Percentiles rank a stretch among this genome's conserved stretches.
Evolutionary conservation across 2,888 invertebrate species (phyloP).

Genomic region (Polymixis flavicincta): DNA sequence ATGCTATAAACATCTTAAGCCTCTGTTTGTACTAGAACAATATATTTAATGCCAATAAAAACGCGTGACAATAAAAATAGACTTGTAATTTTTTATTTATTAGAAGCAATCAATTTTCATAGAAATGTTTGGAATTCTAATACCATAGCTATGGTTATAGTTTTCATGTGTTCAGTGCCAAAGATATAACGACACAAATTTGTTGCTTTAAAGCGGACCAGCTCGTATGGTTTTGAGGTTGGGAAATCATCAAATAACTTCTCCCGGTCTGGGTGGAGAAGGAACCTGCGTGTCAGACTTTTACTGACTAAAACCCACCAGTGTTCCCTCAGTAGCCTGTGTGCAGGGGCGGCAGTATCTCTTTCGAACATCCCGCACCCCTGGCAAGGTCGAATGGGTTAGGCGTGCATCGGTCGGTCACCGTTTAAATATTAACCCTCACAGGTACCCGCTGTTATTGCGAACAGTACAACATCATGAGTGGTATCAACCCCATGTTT

Average conservation of each 20-base stretch:
- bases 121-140: neutral
- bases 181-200: slow-evolving; percentile 11
- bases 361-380: too few species aligned
- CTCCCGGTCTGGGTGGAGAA: too few species aligned
- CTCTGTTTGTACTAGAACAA: neutral
- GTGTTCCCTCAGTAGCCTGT: too few species aligned
- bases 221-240: slow-evolving; percentile 12
- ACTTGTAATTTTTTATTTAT: neutral
- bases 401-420: slow-evolving; percentile 46
- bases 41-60: neutral
- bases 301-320: too few species aligned
- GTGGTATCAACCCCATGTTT: slow-evolving; percentile 58
- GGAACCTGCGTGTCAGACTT: too few species aligned
- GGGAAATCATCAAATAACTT: too few species aligned
- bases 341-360: too few species aligned
- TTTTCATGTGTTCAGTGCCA: slow-evolving; percentile 3
- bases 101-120: neutral
- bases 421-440: slow-evolving; percentile 61
- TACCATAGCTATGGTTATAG: neutral
- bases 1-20: neutral
- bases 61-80: neutral
- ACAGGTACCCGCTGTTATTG: slow-evolving; percentile 52
- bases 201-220: slow-evolving; percentile 1
- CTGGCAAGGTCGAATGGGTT: too few species aligned
- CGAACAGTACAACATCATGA: slow-evolving; percentile 60